Evolutionary conservation across 2,888 invertebrate species (phyloP).

Genomic region (Parnassius glacialis): DNA sequence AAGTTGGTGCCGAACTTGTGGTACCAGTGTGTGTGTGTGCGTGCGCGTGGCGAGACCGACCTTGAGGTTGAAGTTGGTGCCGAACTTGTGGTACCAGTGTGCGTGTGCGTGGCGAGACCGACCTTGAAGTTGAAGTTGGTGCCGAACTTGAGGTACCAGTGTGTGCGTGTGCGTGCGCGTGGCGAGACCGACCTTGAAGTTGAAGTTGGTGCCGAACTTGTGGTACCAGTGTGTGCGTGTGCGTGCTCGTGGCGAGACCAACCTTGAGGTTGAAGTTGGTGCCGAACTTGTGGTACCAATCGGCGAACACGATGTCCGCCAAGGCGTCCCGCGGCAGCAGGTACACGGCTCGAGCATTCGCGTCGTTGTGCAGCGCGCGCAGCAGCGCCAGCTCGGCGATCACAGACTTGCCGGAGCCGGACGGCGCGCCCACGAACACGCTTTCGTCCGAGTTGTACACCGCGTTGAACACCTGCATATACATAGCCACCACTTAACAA

Average conservation of each 20-base stretch:
- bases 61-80: no score
- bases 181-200: conserved; percentile 80
- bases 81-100: no score
- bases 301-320: conserved; percentile 93
- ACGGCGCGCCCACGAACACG: conserved; percentile 96
- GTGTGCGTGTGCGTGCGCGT: no score
- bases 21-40: no score
- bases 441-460: conserved; percentile 99
- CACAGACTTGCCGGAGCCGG: conserved; percentile 95
- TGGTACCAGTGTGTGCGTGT: conserved; percentile 86
- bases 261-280: conserved; percentile 88
- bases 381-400: conserved; percentile 98
- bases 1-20: no score
- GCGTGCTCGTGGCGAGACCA: neutral
- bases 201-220: conserved; percentile 90
- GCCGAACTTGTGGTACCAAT: conserved; percentile 95
- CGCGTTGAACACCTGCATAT: conserved; percentile 94
- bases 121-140: conserved; percentile 88
- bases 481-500: no score
- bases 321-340: conserved; percentile 95
- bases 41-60: no score
- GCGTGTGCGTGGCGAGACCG: neutral
- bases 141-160: conserved; percentile 95
- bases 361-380: conserved; percentile 87
- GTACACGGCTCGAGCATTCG: conserved; percentile 94